Evolutionary conservation across 2,888 invertebrate species (phyloP), one percentile per base, ranked within the genome.

Genomic region (Incurvaria masculella): DNA sequence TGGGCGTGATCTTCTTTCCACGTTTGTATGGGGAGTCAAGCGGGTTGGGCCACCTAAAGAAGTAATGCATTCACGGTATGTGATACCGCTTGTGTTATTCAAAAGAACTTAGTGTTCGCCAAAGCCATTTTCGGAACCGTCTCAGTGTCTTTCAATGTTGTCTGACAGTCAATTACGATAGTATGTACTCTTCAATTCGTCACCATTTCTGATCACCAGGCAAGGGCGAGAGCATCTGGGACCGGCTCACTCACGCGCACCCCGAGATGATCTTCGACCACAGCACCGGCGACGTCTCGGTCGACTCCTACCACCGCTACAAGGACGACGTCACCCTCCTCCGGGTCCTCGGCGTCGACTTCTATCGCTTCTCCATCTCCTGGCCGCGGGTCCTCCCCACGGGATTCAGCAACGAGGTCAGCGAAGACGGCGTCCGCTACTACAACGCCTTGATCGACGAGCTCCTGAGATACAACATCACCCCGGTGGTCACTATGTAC

Each of bases 331-430:
- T 87, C 0, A 57, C 66, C 41, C 62, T 85, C 41, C 58, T 88
- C 49, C 75, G 70, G 46, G 59, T 76, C 19, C 63, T 87, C 1
- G 83, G 83, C 1, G 80, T 82, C 2, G 56, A 69, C 49, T 78
- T 72, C 59, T 85, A 85, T 62, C 67, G 85, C 18, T 81, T 85
- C 58, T 85, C 85, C 1, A 63, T 85, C 18, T 81, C 87, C 49
- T 89, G 89, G 88, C 64, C 87, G 0, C 72, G 89, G 56, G 75
- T 89, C 20, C 61, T 89, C 39, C 87, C 88, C 0, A 76, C 67
- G 48, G 88, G 85, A 8, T 64, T 76, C 79, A 75, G 53, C 58
- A 71, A 67, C 53, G 55, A 68, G 20, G 52, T 75, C 2, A 78
- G 70, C 52, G 61, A 63, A 51, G 72, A 71, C 14, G 76, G 75